These are phyloP conservation scores for Eupeodes luniger DNA, from an alignment of 2,888 invertebrate genomes.

Conservation along the genomic window DNA sequence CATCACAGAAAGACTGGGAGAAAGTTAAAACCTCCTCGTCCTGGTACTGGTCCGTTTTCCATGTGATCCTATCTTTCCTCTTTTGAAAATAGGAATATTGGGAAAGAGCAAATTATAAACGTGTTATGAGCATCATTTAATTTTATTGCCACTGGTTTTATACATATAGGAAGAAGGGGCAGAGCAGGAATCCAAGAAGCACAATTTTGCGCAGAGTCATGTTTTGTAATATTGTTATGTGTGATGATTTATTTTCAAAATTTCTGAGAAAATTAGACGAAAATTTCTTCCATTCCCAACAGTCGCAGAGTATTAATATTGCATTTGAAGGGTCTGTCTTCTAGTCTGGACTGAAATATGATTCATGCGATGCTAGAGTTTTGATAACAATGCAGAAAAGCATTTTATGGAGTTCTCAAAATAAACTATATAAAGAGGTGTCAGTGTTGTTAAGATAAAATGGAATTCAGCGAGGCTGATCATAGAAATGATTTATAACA, in stretches of 20 bases:
- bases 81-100: constrained; percentile 11
- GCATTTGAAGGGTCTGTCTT: not conserved
- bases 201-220: constrained; percentile 51
- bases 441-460: too few species aligned
- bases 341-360: not conserved
- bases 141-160: constrained; percentile 68
- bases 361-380: constrained; percentile 25
- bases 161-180: not conserved
- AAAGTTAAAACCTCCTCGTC: constrained; percentile 11
- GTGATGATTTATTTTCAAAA: constrained; percentile 54
- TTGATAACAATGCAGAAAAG: constrained; percentile 27
- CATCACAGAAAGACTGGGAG: not conserved
- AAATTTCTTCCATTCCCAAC: not conserved
- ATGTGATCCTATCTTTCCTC: constrained; percentile 3
- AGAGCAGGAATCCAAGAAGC: not conserved
- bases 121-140: constrained; percentile 74
- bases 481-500: too few species aligned
- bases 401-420: not conserved
- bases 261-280: constrained; percentile 3
- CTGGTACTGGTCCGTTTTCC: too few species aligned
- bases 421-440: too few species aligned
- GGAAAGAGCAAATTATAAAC: constrained; percentile 70
- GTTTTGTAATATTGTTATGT: constrained; percentile 26
- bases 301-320: not conserved
- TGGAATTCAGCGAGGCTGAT: too few species aligned